Evolutionary conservation across 2,797 vertebrate species (phyloP), one percentile per base, ranked within the genome.

Genomic region (Enoplosus armatus): DNA sequence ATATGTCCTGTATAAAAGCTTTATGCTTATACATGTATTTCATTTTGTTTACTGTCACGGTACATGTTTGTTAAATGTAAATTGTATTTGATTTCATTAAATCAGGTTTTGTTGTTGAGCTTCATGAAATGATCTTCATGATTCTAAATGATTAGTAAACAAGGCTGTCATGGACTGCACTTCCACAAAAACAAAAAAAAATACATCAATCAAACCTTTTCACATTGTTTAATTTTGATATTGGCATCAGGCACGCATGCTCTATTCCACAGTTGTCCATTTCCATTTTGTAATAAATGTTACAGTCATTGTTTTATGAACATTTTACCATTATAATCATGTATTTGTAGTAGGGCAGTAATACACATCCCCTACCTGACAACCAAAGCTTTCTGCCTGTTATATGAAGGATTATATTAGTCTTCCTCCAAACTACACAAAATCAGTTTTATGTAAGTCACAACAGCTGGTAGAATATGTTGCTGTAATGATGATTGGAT

Each of bases 61-160:
- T 75, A 59, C 48, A 31, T 51, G 35, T 77, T 83, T 63, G 31
- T 67, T 79, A 80, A 37, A 58, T 79, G 16, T 76, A 54, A 71
- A 58, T 37, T 80, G 20, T 71, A 69, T 81, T 84, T 35, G 56
- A 79, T 81, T 77, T 71, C 8, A 82, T 84, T 69, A 77, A 64
- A 84, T 54, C 16, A 26, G 64, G 14, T 64, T 74, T 72, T 51
- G 10, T 64, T 27, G 0, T 18, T 62, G 9, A 70, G 37, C 8
- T 48, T 37, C 8, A 26, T 33, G 5, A 75, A 68, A 61, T 1
- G 35, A 56, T 56, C 29, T 15, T 50, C 29, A 6, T n/a, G n/a
- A 43, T 43, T 61, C 26, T 41, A 7, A 3, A 43, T 55, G 16
- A 35, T 35, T 33, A 35, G 27, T 43, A 51, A 55, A 51, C 14